phyloP scores from a whole-genome alignment of 2,797 vertebrate genomes.

The Eidolon dupreanum region DNA sequence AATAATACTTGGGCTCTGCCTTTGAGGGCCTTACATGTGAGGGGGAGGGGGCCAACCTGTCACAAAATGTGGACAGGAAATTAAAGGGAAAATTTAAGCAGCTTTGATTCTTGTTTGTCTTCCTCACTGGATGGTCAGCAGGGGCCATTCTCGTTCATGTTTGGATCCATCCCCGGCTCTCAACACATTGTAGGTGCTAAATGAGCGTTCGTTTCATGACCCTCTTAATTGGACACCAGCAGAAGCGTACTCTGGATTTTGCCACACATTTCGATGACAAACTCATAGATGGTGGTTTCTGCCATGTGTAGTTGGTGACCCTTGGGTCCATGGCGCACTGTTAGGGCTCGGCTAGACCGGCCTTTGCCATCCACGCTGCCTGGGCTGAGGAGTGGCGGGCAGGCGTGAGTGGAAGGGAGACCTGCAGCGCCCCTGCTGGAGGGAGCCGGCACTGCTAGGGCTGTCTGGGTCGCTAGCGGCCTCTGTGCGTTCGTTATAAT shows the following conservation, averaged over 20 bases:
- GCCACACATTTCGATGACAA: neutral
- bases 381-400: neutral
- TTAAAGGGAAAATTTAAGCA: slow-evolving; percentile 22
- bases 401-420: neutral
- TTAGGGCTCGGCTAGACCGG: neutral
- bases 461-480: neutral
- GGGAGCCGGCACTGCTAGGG: neutral
- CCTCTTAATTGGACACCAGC: neutral
- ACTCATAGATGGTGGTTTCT: neutral
- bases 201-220: neutral
- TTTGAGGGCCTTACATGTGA: slow-evolving; percentile 4
- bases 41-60: neutral
- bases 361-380: neutral
- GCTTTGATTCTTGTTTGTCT: neutral
- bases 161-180: neutral
- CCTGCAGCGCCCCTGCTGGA: slow-evolving; percentile 74
- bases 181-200: neutral
- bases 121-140: neutral
- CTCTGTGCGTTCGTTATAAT: neutral
- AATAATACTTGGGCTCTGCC: slow-evolving; percentile 32
- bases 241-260: neutral
- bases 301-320: neutral
- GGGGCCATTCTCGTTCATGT: neutral
- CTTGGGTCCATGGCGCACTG: neutral
- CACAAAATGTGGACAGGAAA: slow-evolving; percentile 39